Evolutionary conservation across 2,888 invertebrate species (phyloP).

Genomic region (Sesia apiformis): DNA sequence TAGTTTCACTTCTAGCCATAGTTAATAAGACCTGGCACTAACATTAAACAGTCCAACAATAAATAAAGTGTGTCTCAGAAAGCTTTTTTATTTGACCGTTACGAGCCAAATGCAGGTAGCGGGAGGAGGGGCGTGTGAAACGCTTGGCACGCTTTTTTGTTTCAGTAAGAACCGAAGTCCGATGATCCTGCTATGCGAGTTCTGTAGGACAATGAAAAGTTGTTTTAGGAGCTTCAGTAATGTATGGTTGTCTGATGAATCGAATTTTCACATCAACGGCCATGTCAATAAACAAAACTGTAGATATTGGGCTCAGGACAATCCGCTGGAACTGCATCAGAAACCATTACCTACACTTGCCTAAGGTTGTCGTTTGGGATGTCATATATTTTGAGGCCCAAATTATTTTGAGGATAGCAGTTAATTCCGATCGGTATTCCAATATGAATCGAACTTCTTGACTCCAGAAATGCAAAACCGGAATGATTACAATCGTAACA

Average conservation of each 20-base stretch:
- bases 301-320: slow-evolving; percentile 6
- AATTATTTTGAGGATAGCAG: slow-evolving; percentile 8
- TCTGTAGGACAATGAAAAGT: too few species aligned
- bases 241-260: slow-evolving; percentile 13
- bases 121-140: too few species aligned
- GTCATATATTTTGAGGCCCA: slow-evolving; percentile 3
- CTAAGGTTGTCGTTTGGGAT: slow-evolving; percentile 6
- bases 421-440: too few species aligned
- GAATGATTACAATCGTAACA: not conserved
- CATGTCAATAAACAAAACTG: slow-evolving; percentile 22
- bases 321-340: slow-evolving; percentile 7
- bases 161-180: too few species aligned
- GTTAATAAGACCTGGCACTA: too few species aligned
- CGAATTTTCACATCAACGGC: slow-evolving; percentile 21
- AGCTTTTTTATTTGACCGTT: too few species aligned
- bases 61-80: too few species aligned
- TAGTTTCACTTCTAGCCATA: too few species aligned
- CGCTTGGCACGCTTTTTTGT: too few species aligned
- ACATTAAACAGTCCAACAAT: too few species aligned
- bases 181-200: too few species aligned
- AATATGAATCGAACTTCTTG: slow-evolving; percentile 1
- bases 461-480: slow-evolving; percentile 1
- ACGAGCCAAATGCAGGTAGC: too few species aligned
- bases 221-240: slow-evolving; percentile 10
- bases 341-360: slow-evolving; percentile 6